Conservation (phyloP, 1,140 invertebrate species). For the Mylabris phalerata region DNA sequence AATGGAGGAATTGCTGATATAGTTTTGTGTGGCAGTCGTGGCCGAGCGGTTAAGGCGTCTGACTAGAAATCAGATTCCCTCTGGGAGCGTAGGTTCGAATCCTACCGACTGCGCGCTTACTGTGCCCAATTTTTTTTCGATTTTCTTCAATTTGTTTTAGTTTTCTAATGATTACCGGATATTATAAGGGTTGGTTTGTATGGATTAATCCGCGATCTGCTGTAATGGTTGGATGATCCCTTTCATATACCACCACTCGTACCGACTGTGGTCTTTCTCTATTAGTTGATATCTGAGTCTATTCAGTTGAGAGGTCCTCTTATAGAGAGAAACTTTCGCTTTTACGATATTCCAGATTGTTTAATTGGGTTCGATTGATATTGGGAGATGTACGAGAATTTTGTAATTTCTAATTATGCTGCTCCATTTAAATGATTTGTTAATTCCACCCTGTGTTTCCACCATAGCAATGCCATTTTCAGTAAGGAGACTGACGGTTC, state of each 20-base stretch:
- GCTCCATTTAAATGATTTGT: no score
- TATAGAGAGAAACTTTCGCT: neutral
- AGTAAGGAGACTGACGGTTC: constrained; percentile 13
- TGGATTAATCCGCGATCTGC: constrained; percentile 21
- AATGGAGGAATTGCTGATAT: neutral
- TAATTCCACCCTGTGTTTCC: no score
- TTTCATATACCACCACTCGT: constrained; percentile 28
- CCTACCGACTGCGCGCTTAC: constrained; percentile 63
- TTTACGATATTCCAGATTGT: no score
- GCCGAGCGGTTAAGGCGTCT: constrained; percentile 1
- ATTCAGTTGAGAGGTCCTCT: constrained; percentile 11
- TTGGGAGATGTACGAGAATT: no score
- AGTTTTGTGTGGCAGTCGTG: neutral
- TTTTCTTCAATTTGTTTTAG: no score
- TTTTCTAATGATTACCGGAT: no score
- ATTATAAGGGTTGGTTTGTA: constrained; percentile 19
- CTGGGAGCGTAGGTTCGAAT: constrained; percentile 77
- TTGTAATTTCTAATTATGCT: no score
- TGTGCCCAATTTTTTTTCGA: no score
- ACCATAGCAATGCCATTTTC: constrained; percentile 10
- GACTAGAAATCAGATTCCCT: constrained; percentile 37
- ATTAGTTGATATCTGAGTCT: no score
- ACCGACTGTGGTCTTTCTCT: constrained; percentile 22
- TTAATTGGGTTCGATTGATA: no score
- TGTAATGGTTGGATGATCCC: constrained; percentile 5